These are phyloP conservation scores for Himalopsyche japonica DNA, from an alignment of 2,888 invertebrate genomes.

Conservation along the genomic window DNA sequence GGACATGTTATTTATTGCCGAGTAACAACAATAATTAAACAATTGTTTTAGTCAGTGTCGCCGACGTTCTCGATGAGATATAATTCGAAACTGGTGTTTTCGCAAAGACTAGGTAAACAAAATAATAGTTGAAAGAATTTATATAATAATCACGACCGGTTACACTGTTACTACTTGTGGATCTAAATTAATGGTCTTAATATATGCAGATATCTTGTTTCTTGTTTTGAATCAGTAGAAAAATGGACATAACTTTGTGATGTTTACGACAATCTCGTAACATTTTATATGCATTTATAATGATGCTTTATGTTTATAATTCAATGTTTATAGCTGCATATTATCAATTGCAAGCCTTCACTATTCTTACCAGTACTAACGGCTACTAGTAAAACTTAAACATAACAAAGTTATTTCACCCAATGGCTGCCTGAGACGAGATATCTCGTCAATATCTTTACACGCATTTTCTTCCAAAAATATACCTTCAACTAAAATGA, in stretches of 20 bases:
- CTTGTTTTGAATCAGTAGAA: constrained; percentile 17
- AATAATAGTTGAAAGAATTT: neutral
- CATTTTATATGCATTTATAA: too few species aligned
- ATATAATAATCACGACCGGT: neutral
- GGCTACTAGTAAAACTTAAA: too few species aligned
- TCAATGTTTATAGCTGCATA: too few species aligned
- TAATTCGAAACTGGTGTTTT: neutral
- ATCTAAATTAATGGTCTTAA: constrained; percentile 28
- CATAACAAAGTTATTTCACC: too few species aligned
- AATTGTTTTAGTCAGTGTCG: neutral
- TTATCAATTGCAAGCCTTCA: too few species aligned
- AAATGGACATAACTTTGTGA: neutral
- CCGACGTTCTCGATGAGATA: neutral
- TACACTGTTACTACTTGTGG: neutral
- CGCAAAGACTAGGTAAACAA: neutral
- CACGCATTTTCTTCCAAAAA: too few species aligned
- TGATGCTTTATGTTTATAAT: too few species aligned
- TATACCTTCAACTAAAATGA: too few species aligned
- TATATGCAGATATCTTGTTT: constrained; percentile 33
- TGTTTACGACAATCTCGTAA: neutral
- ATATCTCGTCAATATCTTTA: too few species aligned
- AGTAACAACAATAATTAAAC: neutral
- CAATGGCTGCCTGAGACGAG: too few species aligned
- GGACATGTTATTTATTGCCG: neutral
- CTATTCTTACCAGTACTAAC: too few species aligned